phyloP scores from a whole-genome alignment of 2,113 vertebrate species.

The Campylomormyrus tamandua region DNA sequence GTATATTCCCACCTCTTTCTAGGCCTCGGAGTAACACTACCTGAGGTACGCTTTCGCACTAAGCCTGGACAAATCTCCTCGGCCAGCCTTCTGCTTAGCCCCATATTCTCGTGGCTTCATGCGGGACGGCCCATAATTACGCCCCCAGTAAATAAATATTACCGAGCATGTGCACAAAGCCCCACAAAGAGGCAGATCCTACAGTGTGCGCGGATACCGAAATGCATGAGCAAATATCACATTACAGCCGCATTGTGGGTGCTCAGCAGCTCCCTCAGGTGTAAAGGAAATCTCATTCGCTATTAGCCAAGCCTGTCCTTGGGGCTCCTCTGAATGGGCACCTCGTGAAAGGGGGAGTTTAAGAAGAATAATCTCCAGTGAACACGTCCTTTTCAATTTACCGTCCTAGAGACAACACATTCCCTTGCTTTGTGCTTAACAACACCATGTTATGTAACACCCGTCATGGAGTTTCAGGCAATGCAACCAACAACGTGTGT shows the following conservation, averaged over 20 bases:
- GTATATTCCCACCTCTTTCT: neutral
- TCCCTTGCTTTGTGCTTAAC: neutral
- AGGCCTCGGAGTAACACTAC: neutral
- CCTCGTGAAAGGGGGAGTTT: neutral
- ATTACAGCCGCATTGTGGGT: neutral
- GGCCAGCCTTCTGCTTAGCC: neutral
- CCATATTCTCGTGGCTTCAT: neutral
- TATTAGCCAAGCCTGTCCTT: neutral
- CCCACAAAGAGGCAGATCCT: neutral
- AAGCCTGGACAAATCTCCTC: neutral
- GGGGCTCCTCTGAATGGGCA: neutral
- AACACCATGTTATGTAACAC: neutral
- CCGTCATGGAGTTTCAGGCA: neutral
- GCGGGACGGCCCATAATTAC: neutral
- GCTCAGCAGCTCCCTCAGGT: neutral
- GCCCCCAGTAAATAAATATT: neutral
- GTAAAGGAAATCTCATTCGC: neutral
- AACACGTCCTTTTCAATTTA: constrained; percentile 2
- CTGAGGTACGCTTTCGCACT: neutral
- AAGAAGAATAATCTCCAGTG: constrained; percentile 8
- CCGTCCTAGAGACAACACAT: neutral
- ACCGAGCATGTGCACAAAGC: neutral
- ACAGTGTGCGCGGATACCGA: neutral
- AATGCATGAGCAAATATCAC: neutral
- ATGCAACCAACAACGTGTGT: neutral